Evolutionary conservation across 2,888 invertebrate genomes (phyloP).

Genomic region (Graphium colonna): DNA sequence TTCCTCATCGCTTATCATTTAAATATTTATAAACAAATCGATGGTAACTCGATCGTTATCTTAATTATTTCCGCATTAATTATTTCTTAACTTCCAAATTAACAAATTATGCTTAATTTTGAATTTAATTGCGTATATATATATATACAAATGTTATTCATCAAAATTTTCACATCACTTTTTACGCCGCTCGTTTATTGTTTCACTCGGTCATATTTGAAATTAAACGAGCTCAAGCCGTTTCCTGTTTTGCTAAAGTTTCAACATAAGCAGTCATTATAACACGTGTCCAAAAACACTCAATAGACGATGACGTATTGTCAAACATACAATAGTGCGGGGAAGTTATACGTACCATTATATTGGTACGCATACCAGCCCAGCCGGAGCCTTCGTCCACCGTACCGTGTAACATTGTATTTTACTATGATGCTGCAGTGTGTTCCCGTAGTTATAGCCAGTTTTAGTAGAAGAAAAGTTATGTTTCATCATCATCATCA

Average conservation of each 20-base stretch:
- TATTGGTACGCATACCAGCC: too few relatives aligned
- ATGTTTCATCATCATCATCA: too few relatives aligned
- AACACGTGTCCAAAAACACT: not conserved
- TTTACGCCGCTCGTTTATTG: not conserved
- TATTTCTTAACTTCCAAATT: not conserved
- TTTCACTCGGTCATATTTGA: too few relatives aligned
- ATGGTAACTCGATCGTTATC: not conserved
- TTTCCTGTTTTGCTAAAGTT: not conserved
- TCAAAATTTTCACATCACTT: not conserved
- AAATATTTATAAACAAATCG: not conserved
- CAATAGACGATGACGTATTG: not conserved
- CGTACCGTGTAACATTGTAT: too few relatives aligned
- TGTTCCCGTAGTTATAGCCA: too few relatives aligned
- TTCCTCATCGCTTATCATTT: too few relatives aligned
- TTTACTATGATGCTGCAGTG: too few relatives aligned
- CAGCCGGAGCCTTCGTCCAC: too few relatives aligned
- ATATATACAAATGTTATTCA: not conserved
- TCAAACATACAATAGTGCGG: conserved; percentile 12
- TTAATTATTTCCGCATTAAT: not conserved
- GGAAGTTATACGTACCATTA: too few relatives aligned
- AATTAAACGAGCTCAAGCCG: too few relatives aligned
- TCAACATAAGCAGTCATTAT: not conserved
- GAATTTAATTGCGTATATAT: not conserved
- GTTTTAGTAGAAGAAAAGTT: too few relatives aligned
- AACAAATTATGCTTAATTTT: not conserved